These are phyloP conservation scores for Cephonodes hylas DNA, from an alignment of 2,888 invertebrate genomes.

Conservation along the genomic window DNA sequence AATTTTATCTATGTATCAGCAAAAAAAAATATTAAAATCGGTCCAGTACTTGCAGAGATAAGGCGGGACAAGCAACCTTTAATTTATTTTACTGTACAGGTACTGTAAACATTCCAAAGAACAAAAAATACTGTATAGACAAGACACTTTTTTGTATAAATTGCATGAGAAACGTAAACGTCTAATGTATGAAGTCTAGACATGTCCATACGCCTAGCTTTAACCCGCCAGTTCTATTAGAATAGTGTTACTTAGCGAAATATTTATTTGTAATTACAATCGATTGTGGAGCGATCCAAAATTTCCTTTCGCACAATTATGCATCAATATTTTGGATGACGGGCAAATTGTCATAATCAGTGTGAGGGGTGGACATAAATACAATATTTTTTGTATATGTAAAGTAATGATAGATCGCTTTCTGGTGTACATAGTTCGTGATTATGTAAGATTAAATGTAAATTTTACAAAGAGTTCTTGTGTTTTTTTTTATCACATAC, in stretches of 20 bases:
- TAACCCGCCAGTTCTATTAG: not conserved
- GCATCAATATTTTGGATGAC: slow-evolving; percentile 1
- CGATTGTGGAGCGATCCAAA: not conserved
- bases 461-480: slow-evolving; percentile 65
- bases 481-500: no score
- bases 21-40: no score
- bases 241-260: not conserved
- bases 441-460: slow-evolving; percentile 79
- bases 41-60: no score
- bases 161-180: not conserved
- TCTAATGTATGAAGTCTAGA: not conserved
- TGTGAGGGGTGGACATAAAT: not conserved
- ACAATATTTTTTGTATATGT: slow-evolving; percentile 60
- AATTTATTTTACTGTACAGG: no score
- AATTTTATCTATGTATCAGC: no score
- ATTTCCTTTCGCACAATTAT: not conserved
- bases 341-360: not conserved
- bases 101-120: no score
- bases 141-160: no score
- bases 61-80: no score
- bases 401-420: slow-evolving; percentile 63
- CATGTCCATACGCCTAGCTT: not conserved
- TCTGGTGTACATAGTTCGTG: slow-evolving; percentile 75
- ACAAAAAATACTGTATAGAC: no score
- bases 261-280: not conserved